Conservation (phyloP, 2,888 invertebrate species). For the Hypselothyrea guttata region DNA sequence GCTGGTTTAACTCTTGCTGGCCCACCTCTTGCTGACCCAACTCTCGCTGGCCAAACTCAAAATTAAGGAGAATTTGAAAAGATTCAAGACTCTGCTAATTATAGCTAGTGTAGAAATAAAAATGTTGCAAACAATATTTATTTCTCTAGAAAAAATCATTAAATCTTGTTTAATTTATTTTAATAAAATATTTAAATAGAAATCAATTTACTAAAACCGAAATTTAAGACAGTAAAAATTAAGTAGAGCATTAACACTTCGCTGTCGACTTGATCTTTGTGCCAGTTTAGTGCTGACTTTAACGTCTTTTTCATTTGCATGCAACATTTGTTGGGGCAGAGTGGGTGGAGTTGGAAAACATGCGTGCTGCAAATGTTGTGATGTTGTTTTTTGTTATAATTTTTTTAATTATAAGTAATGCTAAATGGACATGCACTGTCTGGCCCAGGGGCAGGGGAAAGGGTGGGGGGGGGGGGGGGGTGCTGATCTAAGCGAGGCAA, state of each 20-base stretch:
- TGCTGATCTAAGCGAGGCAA: conserved; percentile 39
- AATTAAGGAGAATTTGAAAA: no score
- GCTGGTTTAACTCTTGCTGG: no score
- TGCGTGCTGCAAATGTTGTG: conserved; percentile 63
- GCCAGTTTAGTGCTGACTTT: conserved; percentile 13
- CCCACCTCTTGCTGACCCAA: no score
- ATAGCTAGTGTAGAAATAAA: no score
- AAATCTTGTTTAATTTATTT: no score
- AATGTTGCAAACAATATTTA: no score
- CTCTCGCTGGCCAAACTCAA: no score
- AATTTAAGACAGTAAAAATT: not conserved
- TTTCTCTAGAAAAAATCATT: no score
- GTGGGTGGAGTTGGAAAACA: conserved; percentile 29
- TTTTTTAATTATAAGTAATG: conserved; percentile 68
- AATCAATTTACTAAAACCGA: no score
- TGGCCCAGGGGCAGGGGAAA: not conserved
- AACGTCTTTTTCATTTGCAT: conserved; percentile 51
- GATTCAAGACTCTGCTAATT: no score
- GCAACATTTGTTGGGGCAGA: conserved; percentile 55
- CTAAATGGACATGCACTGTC: conserved; percentile 65
- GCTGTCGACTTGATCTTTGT: conserved; percentile 2
- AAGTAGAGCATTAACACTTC: not conserved
- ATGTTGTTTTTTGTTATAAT: conserved; percentile 6
- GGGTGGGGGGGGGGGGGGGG: not conserved
- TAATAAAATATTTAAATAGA: no score